These are phyloP conservation scores for Drosophila conformis DNA, from an alignment of 2,888 invertebrate species.

Conservation along the genomic window DNA sequence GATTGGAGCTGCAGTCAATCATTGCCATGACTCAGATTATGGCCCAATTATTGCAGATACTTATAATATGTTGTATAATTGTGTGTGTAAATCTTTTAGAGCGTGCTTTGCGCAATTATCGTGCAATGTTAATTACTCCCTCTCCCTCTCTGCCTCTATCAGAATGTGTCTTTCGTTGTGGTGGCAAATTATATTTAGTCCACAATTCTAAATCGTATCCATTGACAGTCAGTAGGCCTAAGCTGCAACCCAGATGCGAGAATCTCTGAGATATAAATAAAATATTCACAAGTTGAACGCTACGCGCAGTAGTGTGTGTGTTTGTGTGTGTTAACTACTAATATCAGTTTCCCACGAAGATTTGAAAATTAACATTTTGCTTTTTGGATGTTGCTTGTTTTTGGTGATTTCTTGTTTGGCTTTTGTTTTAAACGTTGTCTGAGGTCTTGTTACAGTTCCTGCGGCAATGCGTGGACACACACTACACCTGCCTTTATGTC, in stretches of 20 bases:
- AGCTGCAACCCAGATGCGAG: conserved; percentile 10
- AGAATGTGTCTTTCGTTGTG: not conserved
- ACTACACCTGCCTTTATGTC: conserved; percentile 52
- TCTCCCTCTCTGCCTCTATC: not conserved
- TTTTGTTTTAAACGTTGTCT: conserved; percentile 43
- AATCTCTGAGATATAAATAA: conserved; percentile 25
- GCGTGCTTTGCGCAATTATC: conserved; percentile 55
- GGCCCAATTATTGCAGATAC: conserved; percentile 62
- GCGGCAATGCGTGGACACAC: conserved; percentile 62
- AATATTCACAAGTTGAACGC: conserved; percentile 35
- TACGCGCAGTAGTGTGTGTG: conserved; percentile 31
- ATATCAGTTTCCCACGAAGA: conserved; percentile 82
- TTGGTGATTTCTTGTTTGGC: conserved; percentile 13
- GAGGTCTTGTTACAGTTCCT: conserved; percentile 74
- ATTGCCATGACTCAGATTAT: conserved; percentile 65
- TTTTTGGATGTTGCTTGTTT: conserved; percentile 36
- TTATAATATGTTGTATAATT: not conserved
- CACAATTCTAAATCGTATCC: conserved; percentile 68
- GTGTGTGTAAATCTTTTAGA: conserved; percentile 9
- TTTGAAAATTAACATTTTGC: conserved; percentile 81
- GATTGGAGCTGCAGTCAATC: conserved; percentile 41
- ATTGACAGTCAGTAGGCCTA: conserved; percentile 68
- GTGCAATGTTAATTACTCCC: conserved; percentile 45
- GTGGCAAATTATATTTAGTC: conserved; percentile 48
- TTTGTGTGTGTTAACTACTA: conserved; percentile 61